These are phyloP conservation scores for Dromius quadrimaculatus DNA, from an alignment of 2,888 invertebrate species.

Conservation along the genomic window DNA sequence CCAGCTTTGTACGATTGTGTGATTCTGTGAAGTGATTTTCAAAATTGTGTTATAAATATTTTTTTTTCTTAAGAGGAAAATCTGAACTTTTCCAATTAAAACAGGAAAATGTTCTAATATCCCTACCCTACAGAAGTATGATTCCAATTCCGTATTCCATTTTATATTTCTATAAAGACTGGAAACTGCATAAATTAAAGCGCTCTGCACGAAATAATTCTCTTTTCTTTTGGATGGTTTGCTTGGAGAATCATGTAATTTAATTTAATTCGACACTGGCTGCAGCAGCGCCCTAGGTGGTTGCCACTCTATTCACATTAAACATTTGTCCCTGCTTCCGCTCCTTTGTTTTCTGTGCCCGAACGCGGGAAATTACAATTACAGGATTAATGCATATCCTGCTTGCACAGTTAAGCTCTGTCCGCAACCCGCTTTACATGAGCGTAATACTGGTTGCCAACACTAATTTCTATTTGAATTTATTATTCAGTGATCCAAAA, in stretches of 20 bases:
- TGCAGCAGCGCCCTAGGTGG: constrained; percentile 9
- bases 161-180: background rate
- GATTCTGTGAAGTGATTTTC: no score
- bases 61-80: no score
- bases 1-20: no score
- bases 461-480: no score
- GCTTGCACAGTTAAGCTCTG: background rate
- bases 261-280: constrained; percentile 27
- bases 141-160: no score
- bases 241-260: constrained; percentile 33
- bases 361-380: constrained; percentile 34
- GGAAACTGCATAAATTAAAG: background rate
- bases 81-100: no score
- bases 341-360: constrained; percentile 44
- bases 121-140: no score
- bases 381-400: constrained; percentile 35
- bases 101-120: no score
- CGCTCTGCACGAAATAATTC: constrained; percentile 28
- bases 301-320: constrained; percentile 35
- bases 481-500: no score
- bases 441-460: constrained; percentile 17
- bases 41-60: no score
- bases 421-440: constrained; percentile 7
- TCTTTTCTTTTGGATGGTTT: constrained; percentile 25
- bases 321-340: constrained; percentile 40